phyloP scores from a whole-genome alignment of 2,113 vertebrate genomes.

The Lasiurus borealis region DNA sequence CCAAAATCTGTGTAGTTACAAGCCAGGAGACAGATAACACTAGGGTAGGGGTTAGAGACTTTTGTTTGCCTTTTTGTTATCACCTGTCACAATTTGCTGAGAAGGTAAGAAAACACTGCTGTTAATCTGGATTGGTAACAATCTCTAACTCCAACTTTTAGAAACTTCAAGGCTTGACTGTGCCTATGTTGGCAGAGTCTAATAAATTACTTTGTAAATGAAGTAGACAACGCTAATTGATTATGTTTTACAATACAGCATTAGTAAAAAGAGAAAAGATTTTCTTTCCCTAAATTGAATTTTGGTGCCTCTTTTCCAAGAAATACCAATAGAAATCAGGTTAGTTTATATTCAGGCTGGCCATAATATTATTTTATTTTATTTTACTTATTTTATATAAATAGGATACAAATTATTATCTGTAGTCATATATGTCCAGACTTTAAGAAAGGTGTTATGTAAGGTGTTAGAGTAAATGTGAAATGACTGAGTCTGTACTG shows the following conservation, averaged over 20 bases:
- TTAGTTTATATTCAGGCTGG: not conserved
- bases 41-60: slow-evolving; percentile 41
- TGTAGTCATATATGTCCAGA: not conserved
- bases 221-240: slow-evolving; percentile 71
- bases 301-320: slow-evolving; percentile 45
- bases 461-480: not conserved
- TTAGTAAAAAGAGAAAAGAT: slow-evolving; percentile 40
- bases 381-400: not conserved
- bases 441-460: not conserved
- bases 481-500: not conserved
- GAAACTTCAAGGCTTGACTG: slow-evolving; percentile 74
- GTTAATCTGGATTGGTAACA: slow-evolving; percentile 77
- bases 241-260: slow-evolving; percentile 64
- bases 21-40: slow-evolving; percentile 71
- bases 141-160: slow-evolving; percentile 73
- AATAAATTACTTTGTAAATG: slow-evolving; percentile 83
- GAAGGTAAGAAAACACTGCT: slow-evolving; percentile 78
- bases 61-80: slow-evolving; percentile 79
- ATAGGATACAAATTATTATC: not conserved
- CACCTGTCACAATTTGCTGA: slow-evolving; percentile 75
- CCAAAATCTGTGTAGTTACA: slow-evolving; percentile 71
- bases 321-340: slow-evolving; percentile 20
- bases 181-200: slow-evolving; percentile 66
- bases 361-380: not conserved
- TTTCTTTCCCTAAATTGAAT: slow-evolving; percentile 33